These are phyloP conservation scores for Melanerpes aurifrons DNA, from an alignment of 2,113 vertebrate species.

Conservation along the genomic window DNA sequence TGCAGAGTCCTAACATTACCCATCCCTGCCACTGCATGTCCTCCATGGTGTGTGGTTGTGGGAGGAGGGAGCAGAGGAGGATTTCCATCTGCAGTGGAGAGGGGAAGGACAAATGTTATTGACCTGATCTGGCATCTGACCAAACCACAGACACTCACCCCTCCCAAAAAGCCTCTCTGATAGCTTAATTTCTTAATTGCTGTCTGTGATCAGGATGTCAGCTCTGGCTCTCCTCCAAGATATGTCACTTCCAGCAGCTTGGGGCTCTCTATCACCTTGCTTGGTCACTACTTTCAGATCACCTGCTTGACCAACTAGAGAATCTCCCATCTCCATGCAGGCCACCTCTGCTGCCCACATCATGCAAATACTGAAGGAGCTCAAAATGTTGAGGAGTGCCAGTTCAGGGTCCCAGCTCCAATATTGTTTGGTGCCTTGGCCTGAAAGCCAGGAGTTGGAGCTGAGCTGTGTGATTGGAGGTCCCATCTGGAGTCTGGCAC, in stretches of 20 bases:
- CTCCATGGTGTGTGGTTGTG: background rate
- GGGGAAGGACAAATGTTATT: constrained; percentile 46
- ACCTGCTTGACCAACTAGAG: background rate
- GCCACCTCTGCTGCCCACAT: background rate
- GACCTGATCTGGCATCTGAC: constrained; percentile 42
- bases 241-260: constrained; percentile 19
- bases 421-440: background rate
- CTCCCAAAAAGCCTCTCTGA: constrained; percentile 44
- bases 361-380: background rate
- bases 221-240: constrained; percentile 31
- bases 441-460: background rate
- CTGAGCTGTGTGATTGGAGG: background rate
- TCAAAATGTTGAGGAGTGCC: background rate
- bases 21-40: background rate
- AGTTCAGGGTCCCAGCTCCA: background rate
- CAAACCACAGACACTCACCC: constrained; percentile 22
- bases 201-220: constrained; percentile 52
- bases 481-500: background rate
- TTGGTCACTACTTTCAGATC: background rate
- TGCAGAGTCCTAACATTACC: background rate
- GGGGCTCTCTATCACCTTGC: background rate
- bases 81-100: background rate
- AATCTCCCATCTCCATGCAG: background rate
- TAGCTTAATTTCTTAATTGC: constrained; percentile 66
- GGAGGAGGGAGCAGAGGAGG: background rate